Evolutionary conservation across 2,113 vertebrate genomes (phyloP), one percentile per base, ranked within the genome.

Genomic region (Silurus meridionalis): DNA sequence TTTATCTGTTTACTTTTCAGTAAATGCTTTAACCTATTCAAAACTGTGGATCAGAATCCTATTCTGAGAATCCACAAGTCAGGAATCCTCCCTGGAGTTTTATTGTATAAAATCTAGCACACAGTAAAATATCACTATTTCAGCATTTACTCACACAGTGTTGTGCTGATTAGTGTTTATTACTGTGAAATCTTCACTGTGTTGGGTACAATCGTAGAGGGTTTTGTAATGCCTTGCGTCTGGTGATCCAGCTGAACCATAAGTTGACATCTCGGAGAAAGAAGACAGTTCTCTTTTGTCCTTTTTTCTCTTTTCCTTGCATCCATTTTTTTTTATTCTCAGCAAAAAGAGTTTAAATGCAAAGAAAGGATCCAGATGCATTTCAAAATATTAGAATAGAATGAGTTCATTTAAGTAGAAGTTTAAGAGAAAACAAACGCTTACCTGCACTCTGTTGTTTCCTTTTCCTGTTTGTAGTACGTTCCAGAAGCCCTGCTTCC

Each of bases 401-500:
- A 46, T 19, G 28, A 72, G 14, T 46, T 71, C 0, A 17, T 71
- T 71, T 48, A 19, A 21, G 37, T 72, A 19, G 69, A 28, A 28
- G 11, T 6, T 28, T 19, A 72, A 17, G 37, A 21, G 15, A 48
- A 46, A 46, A 48, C 37, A 46, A 69, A 15, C 15, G 48, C 28
- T 15, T 3, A 71, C 37, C 14, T 48, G 28, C 19, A 9, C 69
- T 37, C 25, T 14, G 25, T 69, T 69, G 21, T 79, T 52, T 84
- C 57, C 4, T 64, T 28, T 37, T 69, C 8, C 23, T 85, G 23
- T 92, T 86, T 83, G 84, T 83, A 99, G 98, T 99, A 99, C 0
- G 98, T 99, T 82, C 98, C 98, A 8, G 92, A 97, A 90, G 94
- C 96, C 60, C 95, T 99, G 60, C 94, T 98, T 79, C 98, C 98